Evolutionary conservation across 2,113 vertebrate species (phyloP), one percentile per base, ranked within the genome.

Genomic region (Spea multiplicata): DNA sequence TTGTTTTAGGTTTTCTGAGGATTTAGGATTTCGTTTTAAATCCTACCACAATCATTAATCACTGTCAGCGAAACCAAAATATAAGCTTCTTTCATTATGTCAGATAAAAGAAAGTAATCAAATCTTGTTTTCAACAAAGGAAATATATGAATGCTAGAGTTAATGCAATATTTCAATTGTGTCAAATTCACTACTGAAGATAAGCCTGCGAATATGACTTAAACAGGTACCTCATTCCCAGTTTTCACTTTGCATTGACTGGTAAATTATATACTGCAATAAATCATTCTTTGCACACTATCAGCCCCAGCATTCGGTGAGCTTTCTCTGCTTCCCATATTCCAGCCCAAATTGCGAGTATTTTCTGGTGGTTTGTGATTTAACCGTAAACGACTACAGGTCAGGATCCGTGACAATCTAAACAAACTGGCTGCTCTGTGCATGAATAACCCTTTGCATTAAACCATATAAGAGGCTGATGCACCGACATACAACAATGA

Each of bases 81-180:
- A 55, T 17, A 68, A 13, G 17, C 44, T 74, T n/a, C 52, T 59
- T 80, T 74, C 73, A 73, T 80, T 80, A 68, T 74, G 65, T 74
- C 65, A 74, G 52, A 74, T 74, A 74, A 73, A 68, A 45, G 71
- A 66, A 74, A 61, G 68, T 68, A 80, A 80, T 80, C 73, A 74
- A 74, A 80, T 80, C 66, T 74, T 74, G 50, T 48, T 74, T 45
- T 44, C 45, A 74, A 61, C 78, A 80, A 74, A 80, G 52, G 53
- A 80, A 80, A 80, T 68, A 67, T 68, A 80, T 67, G 45, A 74
- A 68, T 61, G 55, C 52, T 68, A 47, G 14, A 80, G 52, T 68
- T 68, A 80, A 74, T 74, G 64, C 61, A 74, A 80, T 74, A 74
- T 74, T 73, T 74, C 78, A 74, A 67, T 67, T 68, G 64, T 75